phyloP scores from a whole-genome alignment of 2,888 invertebrate genomes.

The Agriopis leucophaearia region DNA sequence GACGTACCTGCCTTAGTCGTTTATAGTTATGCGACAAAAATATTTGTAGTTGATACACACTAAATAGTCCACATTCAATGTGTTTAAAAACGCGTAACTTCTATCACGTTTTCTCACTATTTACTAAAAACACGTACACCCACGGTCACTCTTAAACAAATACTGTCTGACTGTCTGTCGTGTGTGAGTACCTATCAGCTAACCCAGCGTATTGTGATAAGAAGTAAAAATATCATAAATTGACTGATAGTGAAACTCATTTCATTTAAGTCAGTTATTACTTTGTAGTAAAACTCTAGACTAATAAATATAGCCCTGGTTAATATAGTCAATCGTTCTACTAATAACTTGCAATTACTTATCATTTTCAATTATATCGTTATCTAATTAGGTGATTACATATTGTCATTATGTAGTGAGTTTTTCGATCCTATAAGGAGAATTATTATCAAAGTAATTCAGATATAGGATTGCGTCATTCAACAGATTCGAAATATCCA shows the following conservation, averaged over 20 bases:
- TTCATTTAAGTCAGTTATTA: conserved; percentile 24
- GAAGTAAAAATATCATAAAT: conserved; percentile 20
- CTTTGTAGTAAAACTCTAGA: conserved; percentile 1
- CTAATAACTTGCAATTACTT: neutral
- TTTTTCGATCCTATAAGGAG: no score
- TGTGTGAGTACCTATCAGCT: conserved; percentile 10
- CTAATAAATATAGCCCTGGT: neutral
- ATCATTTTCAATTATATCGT: neutral
- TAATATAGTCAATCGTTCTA: conserved; percentile 3
- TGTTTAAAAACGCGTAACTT: neutral
- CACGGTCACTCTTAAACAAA: conserved; percentile 39
- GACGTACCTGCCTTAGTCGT: neutral
- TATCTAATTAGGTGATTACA: neutral
- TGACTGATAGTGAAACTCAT: conserved; percentile 26
- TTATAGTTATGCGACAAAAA: neutral
- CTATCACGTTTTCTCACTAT: conserved; percentile 11
- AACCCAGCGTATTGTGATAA: conserved; percentile 32
- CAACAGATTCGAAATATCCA: no score
- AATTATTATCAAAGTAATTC: no score
- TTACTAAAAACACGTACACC: conserved; percentile 35
- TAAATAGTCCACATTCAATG: neutral
- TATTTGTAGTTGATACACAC: neutral
- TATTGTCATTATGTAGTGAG: no score
- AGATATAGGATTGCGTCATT: no score
- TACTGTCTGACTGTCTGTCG: conserved; percentile 36